Base-by-base conservation (phyloP, 2,113 vertebrate species). In the Nipponia nippon region DNA sequence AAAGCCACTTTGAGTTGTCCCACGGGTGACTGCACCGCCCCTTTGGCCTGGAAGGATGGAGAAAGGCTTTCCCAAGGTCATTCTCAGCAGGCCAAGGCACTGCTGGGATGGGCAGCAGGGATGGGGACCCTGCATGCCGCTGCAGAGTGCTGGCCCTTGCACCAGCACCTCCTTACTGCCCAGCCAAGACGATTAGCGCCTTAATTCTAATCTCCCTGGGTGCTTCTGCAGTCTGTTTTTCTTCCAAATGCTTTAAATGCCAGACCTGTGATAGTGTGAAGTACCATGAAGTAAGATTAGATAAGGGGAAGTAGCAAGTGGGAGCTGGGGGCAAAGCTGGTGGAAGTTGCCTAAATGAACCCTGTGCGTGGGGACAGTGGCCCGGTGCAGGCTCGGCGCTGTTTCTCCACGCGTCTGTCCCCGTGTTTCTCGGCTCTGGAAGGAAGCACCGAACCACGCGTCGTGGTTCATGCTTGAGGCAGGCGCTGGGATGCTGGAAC, bases 221-320 rank as follows among this genome's bases (percentile, higher is more conserved):
- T 53, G 65, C 86, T 93, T 92, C 86, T 92, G 61, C 69, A 27
- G n/a, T 9, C 80, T 95, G 61, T 38, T 94, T 92, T 92, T 36
- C 88, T 75, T 87, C 72, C 65, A 93, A 3, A 95, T 95, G 79
- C 77, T 96, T 95, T 25, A 71, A 70, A 94, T 97, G 77, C 94
- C 95, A 71, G 81, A 32, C 72, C 34, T 38, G 19, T 8, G 80
- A 89, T 95, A 89, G 32, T 78, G 73, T 72, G 40, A 72, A 93
- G 95, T 89, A 42, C 73, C 17, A 11, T 59, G 34, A 75, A 83
- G 76, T 70, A 6, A 78, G 95, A 94, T 97, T 94, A 96, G 95
- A 94, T 96, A 96, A 93, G 80, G 71, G 53, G 75, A 67, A 58
- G 88, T 8, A 62, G 83, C 63, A 40, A 81, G 86, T 58, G 56